phyloP scores from a whole-genome alignment of 2,888 invertebrate genomes.

The Corbicula japonica region DNA sequence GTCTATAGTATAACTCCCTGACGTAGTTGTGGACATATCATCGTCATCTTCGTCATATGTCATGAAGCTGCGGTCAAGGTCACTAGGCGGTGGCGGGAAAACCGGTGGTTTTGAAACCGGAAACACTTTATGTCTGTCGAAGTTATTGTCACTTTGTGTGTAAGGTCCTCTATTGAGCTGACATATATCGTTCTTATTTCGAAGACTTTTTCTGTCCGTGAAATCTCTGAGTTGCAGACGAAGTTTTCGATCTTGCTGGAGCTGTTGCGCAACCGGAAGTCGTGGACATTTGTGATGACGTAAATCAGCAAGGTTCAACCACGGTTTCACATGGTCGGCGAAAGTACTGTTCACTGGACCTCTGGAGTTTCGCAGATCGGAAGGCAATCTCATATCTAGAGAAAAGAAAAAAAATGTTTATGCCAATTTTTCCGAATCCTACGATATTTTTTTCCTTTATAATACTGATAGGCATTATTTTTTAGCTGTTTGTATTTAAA shows the following conservation, averaged over 20 bases:
- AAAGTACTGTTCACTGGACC: conserved; percentile 52
- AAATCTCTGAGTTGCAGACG: conserved; percentile 57
- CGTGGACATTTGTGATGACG: conserved; percentile 47
- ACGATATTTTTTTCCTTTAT: too few relatives aligned
- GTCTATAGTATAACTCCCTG: conserved; percentile 74
- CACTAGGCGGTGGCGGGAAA: conserved; percentile 57
- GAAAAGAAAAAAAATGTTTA: conserved; percentile 4
- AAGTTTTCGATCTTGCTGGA: conserved; percentile 50
- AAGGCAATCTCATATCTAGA: conserved; percentile 43
- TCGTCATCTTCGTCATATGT: conserved; percentile 70
- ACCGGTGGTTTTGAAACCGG: conserved; percentile 44
- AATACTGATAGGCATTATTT: too few relatives aligned
- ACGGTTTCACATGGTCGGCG: conserved; percentile 41
- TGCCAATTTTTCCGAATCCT: too few relatives aligned
- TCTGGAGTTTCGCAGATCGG: conserved; percentile 43
- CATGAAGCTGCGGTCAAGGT: conserved; percentile 60
- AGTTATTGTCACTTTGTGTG: conserved; percentile 50
- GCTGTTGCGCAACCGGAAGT: conserved; percentile 57
- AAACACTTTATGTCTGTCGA: conserved; percentile 42
- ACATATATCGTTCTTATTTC: conserved; percentile 17
- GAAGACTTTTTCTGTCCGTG: conserved; percentile 41
- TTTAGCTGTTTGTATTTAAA: too few relatives aligned
- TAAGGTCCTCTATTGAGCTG: conserved; percentile 37
- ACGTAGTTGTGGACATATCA: conserved; percentile 73
- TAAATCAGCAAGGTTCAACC: conserved; percentile 64